Percentiles rank a stretch among this genome's conserved stretches.
phyloP scores from a whole-genome alignment of 2,113 vertebrate genomes.

The Nerophis lumbriciformis region DNA sequence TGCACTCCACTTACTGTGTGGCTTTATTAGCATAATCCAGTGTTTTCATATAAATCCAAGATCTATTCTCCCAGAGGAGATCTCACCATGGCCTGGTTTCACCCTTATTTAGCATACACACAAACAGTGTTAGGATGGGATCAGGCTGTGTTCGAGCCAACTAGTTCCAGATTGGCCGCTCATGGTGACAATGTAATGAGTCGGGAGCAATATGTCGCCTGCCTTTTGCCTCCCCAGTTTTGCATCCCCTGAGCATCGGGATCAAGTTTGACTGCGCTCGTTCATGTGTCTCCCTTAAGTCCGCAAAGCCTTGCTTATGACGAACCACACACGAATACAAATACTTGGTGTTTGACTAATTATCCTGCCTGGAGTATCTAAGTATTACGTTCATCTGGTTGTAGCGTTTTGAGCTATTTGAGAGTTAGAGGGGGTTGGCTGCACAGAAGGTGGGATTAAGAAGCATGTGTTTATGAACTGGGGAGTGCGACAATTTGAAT shows the following conservation, averaged over 20 bases:
- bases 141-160: constrained; percentile 48
- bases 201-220: constrained; percentile 53
- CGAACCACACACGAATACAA: constrained; percentile 1
- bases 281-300: constrained; percentile 41
- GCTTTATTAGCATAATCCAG: constrained; percentile 40
- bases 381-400: neutral
- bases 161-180: constrained; percentile 47
- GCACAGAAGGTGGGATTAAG: neutral
- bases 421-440: constrained; percentile 1
- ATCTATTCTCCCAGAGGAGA: constrained; percentile 39
- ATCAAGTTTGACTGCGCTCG: constrained; percentile 45
- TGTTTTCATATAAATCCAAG: constrained; percentile 47
- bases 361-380: constrained; percentile 5
- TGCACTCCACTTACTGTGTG: constrained; percentile 13
- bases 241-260: constrained; percentile 26
- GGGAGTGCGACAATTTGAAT: constrained; percentile 24
- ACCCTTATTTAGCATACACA: constrained; percentile 25
- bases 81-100: constrained; percentile 43
- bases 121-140: constrained; percentile 26
- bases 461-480: constrained; percentile 5
- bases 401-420: neutral
- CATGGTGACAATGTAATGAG: constrained; percentile 56
- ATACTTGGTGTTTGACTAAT: constrained; percentile 12
- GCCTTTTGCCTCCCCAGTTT: constrained; percentile 26
- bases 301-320: constrained; percentile 27